Percentiles rank a stretch among this genome's conserved stretches.
These are phyloP conservation scores for Phalera bucephala DNA, from an alignment of 2,888 invertebrate species.

Conservation along the genomic window DNA sequence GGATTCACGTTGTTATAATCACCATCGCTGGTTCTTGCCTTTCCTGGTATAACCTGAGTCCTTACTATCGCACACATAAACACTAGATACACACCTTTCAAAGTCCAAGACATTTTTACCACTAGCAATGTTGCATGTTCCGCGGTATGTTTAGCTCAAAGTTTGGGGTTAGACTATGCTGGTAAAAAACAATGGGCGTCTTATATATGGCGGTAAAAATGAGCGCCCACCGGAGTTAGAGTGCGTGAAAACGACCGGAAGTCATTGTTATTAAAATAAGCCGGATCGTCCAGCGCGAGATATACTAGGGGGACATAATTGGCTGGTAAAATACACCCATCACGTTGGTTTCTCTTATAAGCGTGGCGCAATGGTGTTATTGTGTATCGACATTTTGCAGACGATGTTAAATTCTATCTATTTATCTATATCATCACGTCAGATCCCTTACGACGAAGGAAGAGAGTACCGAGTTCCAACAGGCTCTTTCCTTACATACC, in stretches of 20 bases:
- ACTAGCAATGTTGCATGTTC: constrained; percentile 28
- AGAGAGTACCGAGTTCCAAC: no score
- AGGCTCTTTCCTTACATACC: no score
- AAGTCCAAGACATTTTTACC: constrained; percentile 64
- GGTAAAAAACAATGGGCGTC: constrained; percentile 68
- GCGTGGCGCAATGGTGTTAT: no score
- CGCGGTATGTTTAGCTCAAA: constrained; percentile 22
- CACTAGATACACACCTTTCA: constrained; percentile 55
- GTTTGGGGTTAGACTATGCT: constrained; percentile 61
- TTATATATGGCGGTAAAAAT: constrained; percentile 78
- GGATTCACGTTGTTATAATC: constrained; percentile 86
- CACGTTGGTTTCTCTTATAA: no score
- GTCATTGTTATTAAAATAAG: constrained; percentile 75
- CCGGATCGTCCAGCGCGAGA: constrained; percentile 31
- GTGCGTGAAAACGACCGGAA: constrained; percentile 78
- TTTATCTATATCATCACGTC: no score
- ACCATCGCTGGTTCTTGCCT: constrained; percentile 75
- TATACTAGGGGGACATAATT: no score
- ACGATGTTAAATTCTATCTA: no score
- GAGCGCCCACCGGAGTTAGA: constrained; percentile 61
- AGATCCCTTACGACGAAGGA: no score
- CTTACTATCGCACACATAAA: constrained; percentile 63
- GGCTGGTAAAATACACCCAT: no score
- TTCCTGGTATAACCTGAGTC: constrained; percentile 74
- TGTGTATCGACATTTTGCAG: no score